Conservation (phyloP, 53 echinoderm and acorn worm species). For the Mesocentrotus franciscanus region DNA sequence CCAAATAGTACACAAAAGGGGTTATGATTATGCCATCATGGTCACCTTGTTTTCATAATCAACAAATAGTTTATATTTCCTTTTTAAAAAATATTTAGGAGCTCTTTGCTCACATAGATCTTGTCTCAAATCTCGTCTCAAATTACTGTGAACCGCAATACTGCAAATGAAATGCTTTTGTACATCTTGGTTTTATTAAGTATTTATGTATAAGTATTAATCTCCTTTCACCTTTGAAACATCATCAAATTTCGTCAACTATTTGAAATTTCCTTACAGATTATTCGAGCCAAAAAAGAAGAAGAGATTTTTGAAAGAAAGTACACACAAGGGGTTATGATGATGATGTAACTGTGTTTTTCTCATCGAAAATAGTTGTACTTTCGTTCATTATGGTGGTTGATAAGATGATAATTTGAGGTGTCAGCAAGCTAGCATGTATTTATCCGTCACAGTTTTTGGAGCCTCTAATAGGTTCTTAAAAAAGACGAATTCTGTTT, state of each 20-base stretch:
- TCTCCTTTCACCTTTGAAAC: not conserved
- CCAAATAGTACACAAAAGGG: no score
- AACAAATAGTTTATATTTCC: no score
- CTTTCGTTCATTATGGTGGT: not conserved
- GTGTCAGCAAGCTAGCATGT: not conserved
- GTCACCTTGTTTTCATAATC: no score
- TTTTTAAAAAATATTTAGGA: no score
- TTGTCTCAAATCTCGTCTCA: no score
- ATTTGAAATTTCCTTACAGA: not conserved
- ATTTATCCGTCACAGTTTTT: not conserved
- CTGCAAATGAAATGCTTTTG: no score
- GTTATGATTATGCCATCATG: no score
- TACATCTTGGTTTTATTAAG: no score
- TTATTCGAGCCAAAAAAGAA: not conserved
- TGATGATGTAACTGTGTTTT: not conserved
- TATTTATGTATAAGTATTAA: no score
- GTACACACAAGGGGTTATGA: constrained; percentile 1
- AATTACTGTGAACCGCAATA: no score
- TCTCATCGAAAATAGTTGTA: not conserved
- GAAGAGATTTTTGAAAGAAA: not conserved
- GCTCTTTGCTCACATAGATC: no score
- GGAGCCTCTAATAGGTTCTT: not conserved
- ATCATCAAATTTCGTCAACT: not conserved
- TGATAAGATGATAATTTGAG: not conserved
- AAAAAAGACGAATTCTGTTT: not conserved